Evolutionary conservation across 2,888 invertebrate species (phyloP).

Genomic region (Sicus ferrugineus): DNA sequence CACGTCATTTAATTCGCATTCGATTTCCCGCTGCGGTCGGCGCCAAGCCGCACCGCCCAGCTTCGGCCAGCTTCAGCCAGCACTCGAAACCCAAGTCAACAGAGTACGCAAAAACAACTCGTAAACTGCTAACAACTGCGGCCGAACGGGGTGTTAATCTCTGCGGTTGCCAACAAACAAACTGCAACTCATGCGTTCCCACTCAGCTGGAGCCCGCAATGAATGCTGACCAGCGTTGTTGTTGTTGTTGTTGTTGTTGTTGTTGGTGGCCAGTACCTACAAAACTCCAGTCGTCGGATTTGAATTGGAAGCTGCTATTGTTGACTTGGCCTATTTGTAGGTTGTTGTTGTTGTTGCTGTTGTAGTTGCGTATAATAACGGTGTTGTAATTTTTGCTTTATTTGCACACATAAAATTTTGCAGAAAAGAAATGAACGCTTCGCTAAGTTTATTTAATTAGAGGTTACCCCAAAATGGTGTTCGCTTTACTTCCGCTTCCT

Average conservation of each 20-base stretch:
- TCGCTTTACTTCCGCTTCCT: conserved; percentile 36
- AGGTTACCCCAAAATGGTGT: conserved; percentile 33
- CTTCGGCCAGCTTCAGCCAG: not conserved
- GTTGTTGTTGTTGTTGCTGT: conserved; percentile 15
- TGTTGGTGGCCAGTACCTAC: conserved; percentile 30
- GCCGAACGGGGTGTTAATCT: conserved; percentile 26
- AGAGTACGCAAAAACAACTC: conserved; percentile 13
- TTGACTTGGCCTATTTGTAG: too few relatives aligned
- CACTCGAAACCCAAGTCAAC: conserved; percentile 15
- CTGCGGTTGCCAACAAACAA: conserved; percentile 20
- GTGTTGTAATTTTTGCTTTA: not conserved
- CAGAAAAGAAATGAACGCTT: conserved; percentile 48
- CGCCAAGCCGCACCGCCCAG: conserved; percentile 6
- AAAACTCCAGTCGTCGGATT: not conserved
- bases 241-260: too few relatives aligned
- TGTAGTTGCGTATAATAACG: conserved; percentile 1
- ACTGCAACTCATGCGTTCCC: conserved; percentile 6
- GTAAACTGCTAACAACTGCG: conserved; percentile 20
- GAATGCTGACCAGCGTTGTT: not conserved
- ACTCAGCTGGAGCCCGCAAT: not conserved
- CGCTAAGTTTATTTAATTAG: conserved; percentile 54
- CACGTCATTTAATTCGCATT: conserved; percentile 17
- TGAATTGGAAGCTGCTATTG: conserved; percentile 23
- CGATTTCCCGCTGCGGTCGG: not conserved
- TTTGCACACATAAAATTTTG: not conserved